These are phyloP conservation scores for human DNA, from an alignment of 2,113 vertebrate genomes.

Conservation along the genomic window GRCh38 chr3:43811001-43811500, in stretches of 20 bases:
- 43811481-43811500: neutral
- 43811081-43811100: neutral
- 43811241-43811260: neutral
- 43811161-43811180: neutral
- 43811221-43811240: neutral
- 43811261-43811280: neutral
- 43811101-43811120: neutral
- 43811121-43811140: neutral
- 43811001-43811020: neutral
- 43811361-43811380: neutral
- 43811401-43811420: rapidly evolving
- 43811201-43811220: neutral
- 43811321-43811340: too few species aligned
- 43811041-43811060: neutral
- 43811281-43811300: neutral
- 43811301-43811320: neutral
- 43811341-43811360: neutral
- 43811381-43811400: neutral
- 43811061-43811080: neutral
- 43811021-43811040: neutral
- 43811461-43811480: rapidly evolving
- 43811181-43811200: too few species aligned
- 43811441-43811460: rapidly evolving
- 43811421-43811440: neutral
- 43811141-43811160: neutral